Conservation (phyloP, 1,140 invertebrate genomes). For the Drosophila pectinifera region DNA sequence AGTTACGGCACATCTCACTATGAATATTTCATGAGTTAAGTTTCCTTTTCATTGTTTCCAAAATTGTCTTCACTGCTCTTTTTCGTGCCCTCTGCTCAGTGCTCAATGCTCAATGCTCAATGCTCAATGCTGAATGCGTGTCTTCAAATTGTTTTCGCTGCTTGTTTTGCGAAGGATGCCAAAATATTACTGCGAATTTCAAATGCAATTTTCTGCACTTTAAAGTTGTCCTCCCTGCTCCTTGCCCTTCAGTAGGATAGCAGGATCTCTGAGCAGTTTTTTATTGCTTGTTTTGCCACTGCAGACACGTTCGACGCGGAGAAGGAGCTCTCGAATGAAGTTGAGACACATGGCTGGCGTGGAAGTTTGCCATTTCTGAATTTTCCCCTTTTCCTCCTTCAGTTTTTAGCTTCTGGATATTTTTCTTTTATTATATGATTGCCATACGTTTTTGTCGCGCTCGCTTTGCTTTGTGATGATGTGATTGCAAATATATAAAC, state of each 20-base stretch:
- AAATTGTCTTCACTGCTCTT: slow-evolving; percentile 5
- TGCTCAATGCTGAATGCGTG: slow-evolving; percentile 17
- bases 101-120: no score
- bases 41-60: slow-evolving; percentile 52
- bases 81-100: slow-evolving; percentile 4
- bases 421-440: slow-evolving; percentile 62
- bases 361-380: slow-evolving; percentile 33
- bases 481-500: slow-evolving; percentile 50
- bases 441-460: slow-evolving; percentile 59
- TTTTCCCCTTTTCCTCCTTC: slow-evolving; percentile 14
- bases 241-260: no score
- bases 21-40: slow-evolving; percentile 54
- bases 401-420: slow-evolving; percentile 23
- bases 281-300: slow-evolving; percentile 53
- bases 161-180: slow-evolving; percentile 25
- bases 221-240: slow-evolving; percentile 27
- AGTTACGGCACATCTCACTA: slow-evolving; percentile 36
- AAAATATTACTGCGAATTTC: slow-evolving; percentile 53
- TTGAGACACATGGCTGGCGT: slow-evolving; percentile 54
- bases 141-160: slow-evolving; percentile 44
- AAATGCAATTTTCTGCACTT: slow-evolving; percentile 60
- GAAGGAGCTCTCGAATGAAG: slow-evolving; percentile 48
- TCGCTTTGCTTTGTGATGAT: slow-evolving; percentile 54
- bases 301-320: slow-evolving; percentile 43
- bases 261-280: slow-evolving; percentile 33